Percentiles rank a stretch among this genome's conserved stretches.
phyloP scores from a whole-genome alignment of 2,888 invertebrate genomes.

The Drosophila merina region DNA sequence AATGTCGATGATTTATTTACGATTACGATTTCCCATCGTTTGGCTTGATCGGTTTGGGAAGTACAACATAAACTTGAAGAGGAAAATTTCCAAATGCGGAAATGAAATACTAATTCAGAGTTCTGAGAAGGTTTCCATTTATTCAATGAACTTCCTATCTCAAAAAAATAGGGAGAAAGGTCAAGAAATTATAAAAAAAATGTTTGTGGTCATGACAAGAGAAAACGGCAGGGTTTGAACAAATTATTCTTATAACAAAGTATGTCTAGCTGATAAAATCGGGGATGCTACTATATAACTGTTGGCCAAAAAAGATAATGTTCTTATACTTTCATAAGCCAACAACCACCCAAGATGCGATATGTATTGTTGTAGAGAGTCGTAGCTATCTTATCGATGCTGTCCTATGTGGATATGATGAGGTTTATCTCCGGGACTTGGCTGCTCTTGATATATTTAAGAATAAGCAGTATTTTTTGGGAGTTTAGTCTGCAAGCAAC shows the following conservation, averaged over 20 bases:
- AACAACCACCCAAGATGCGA: background rate
- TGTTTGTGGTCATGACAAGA: background rate
- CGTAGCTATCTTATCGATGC: background rate
- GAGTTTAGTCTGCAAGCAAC: background rate
- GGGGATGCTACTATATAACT: background rate
- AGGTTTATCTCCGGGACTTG: background rate
- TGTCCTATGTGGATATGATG: background rate
- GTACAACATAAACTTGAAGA: conserved; percentile 22
- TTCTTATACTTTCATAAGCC: background rate
- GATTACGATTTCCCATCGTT: conserved; percentile 64
- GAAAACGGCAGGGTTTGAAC: background rate
- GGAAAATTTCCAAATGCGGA: conserved; percentile 27
- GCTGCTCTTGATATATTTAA: background rate
- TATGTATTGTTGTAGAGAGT: background rate
- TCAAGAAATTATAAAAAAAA: background rate
- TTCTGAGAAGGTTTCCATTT: background rate
- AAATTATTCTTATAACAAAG: conserved; percentile 1
- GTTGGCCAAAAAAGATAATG: background rate
- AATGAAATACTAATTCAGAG: background rate
- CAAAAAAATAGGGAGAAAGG: background rate
- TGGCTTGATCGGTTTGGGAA: conserved; percentile 49
- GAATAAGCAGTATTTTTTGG: background rate
- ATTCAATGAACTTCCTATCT: background rate
- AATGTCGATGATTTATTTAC: conserved; percentile 64
- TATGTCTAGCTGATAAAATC: background rate